Percentiles rank a stretch among this genome's conserved stretches.
Conservation (phyloP, 2,113 vertebrate genomes). For the Plectropomus leopardus region DNA sequence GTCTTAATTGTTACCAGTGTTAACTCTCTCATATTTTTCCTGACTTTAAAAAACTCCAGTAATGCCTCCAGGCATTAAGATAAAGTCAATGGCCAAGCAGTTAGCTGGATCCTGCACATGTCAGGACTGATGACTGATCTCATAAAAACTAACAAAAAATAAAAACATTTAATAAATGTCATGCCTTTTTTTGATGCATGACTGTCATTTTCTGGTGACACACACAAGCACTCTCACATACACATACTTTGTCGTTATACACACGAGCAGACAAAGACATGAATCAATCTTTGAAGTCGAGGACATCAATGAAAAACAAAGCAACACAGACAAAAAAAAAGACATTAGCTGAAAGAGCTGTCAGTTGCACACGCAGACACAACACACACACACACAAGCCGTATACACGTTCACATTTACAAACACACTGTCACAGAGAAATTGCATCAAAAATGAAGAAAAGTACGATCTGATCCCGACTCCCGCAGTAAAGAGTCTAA, state of each 20-base stretch:
- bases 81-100: neutral
- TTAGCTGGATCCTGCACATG: neutral
- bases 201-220: conserved; percentile 1
- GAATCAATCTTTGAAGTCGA: conserved; percentile 35
- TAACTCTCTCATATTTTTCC: neutral
- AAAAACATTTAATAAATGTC: conserved; percentile 2
- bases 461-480: no score
- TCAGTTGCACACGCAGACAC: conserved; percentile 1
- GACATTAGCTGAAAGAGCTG: conserved; percentile 22
- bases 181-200: conserved; percentile 18
- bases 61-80: neutral
- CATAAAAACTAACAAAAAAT: neutral
- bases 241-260: neutral
- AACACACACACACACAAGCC: neutral
- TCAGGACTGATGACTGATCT: neutral
- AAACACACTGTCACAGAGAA: no score
- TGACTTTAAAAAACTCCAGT: neutral
- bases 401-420: no score
- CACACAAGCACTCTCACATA: neutral
- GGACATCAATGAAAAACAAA: conserved; percentile 31
- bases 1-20: no score
- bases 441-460: no score
- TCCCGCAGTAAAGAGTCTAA: no score
- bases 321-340: neutral
- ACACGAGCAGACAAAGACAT: neutral